Percentiles rank a stretch among this genome's conserved stretches.
These are phyloP conservation scores for Napeogenes sylphis DNA, from an alignment of 2,888 invertebrate species.

Conservation along the genomic window DNA sequence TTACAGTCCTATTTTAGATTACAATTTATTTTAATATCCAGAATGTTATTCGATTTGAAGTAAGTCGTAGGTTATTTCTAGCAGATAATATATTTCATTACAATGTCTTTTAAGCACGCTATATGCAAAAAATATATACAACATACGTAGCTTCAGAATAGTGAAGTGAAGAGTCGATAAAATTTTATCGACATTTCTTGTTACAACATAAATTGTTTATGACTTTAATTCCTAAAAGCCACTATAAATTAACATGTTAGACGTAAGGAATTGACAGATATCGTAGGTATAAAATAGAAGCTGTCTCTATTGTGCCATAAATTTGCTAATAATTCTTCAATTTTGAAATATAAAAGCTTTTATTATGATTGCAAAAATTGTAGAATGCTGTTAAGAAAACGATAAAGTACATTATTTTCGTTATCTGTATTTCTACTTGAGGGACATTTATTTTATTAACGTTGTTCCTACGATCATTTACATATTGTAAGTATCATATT, in stretches of 20 bases:
- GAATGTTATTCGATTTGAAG: too few relatives aligned
- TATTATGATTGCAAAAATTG: too few relatives aligned
- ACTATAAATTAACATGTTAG: constrained; percentile 24
- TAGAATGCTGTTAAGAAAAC: too few relatives aligned
- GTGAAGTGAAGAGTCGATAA: constrained; percentile 40
- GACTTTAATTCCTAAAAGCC: constrained; percentile 31
- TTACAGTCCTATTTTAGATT: too few relatives aligned
- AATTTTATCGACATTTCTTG: constrained; percentile 41
- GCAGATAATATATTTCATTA: too few relatives aligned
- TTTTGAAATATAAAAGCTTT: background rate
- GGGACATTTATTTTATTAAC: too few relatives aligned
- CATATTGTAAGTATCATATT: too few relatives aligned
- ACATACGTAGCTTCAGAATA: constrained; percentile 21
- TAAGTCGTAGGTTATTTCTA: too few relatives aligned
- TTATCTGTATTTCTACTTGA: too few relatives aligned
- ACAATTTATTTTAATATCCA: too few relatives aligned
- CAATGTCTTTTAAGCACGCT: constrained; percentile 5
- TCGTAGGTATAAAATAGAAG: background rate
- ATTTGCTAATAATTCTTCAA: background rate
- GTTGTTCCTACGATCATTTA: too few relatives aligned
- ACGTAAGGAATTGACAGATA: background rate
- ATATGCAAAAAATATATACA: constrained; percentile 10
- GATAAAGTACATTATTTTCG: too few relatives aligned
- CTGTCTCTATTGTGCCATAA: background rate
- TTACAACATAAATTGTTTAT: constrained; percentile 38